Conservation (phyloP, 2,888 invertebrate species). For the Lasioglossum villosulum region DNA sequence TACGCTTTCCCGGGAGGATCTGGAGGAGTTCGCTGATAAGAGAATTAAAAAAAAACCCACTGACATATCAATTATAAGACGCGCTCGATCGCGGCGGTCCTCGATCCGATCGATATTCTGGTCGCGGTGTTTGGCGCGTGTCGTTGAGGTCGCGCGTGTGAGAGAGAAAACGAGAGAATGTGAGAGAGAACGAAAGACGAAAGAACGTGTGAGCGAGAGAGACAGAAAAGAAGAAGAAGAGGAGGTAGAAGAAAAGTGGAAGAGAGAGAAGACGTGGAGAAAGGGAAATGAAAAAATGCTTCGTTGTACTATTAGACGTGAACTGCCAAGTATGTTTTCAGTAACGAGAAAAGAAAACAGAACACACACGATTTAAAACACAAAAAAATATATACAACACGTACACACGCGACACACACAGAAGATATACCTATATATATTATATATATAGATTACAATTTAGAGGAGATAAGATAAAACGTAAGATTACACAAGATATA, state of each 20-base stretch:
- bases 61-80: conserved; percentile 72
- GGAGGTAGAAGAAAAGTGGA: neutral
- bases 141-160: conserved; percentile 46
- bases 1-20: conserved; percentile 79
- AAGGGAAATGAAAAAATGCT: conserved; percentile 77
- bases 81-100: conserved; percentile 61
- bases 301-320: conserved; percentile 84
- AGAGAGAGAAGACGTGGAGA: conserved; percentile 44
- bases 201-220: conserved; percentile 38
- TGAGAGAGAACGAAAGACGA: conserved; percentile 32
- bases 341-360: conserved; percentile 70
- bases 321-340: conserved; percentile 84
- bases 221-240: conserved; percentile 22
- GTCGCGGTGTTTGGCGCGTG: conserved; percentile 37
- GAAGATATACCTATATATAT: conserved; percentile 71
- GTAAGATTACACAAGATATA: conserved; percentile 72
- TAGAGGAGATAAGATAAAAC: conserved; percentile 75
- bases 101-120: conserved; percentile 31
- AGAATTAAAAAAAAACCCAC: conserved; percentile 65
- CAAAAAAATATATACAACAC: neutral
- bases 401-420: conserved; percentile 27
- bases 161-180: conserved; percentile 35
- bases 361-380: conserved; percentile 6
- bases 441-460: conserved; percentile 72
- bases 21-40: conserved; percentile 77